Evolutionary conservation across 2,888 invertebrate genomes (phyloP), one percentile per base, ranked within the genome.

Genomic region (Diabrotica balteata): DNA sequence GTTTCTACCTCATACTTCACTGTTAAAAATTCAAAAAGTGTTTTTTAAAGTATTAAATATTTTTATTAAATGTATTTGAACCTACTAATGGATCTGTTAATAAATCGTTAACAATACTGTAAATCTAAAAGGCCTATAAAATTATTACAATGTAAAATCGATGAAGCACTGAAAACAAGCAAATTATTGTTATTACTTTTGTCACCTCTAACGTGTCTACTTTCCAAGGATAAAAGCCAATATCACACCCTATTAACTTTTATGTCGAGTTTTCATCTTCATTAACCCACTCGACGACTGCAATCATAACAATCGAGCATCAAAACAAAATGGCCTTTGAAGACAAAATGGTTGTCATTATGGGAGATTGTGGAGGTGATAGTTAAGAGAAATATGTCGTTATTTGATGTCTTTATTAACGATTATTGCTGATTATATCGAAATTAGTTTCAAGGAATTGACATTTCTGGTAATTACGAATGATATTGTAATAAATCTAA

Each of bases 191-290:
- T 65, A 68, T 68, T 65, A 63, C 62, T 55, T 68, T 55, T 66
- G 58, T 53, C 65, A 54, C 62, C 65, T 61, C 50, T 61, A 59
- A 62, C 58, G 54, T 59, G 58, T 53, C 65, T 65, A 63, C 32
- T 53, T 61, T 58, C 50, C 42, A n/a, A 53, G 62, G 49, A 65
- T 64, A 63, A 62, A 62, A 59, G 59, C 68, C 68, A 68, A 68
- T 68, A 68, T 68, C 68, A 66, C 65, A 54, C 62, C n/a, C 65
- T 59, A 64, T 68, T 68, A 68, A 68, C 58, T 68, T 68, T 68
- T 66, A 68, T 58, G 62, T 61, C 49, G 58, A 22, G 17, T 62
- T 59, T 62, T 62, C 59, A 52, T 68, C 68, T 68, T 68, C 64
- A 62, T 63, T 58, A 54, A 59, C 45, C 45, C 54, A 58, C 53